Conservation (phyloP, 2,113 vertebrate species). For the Nansenia antarctica region DNA sequence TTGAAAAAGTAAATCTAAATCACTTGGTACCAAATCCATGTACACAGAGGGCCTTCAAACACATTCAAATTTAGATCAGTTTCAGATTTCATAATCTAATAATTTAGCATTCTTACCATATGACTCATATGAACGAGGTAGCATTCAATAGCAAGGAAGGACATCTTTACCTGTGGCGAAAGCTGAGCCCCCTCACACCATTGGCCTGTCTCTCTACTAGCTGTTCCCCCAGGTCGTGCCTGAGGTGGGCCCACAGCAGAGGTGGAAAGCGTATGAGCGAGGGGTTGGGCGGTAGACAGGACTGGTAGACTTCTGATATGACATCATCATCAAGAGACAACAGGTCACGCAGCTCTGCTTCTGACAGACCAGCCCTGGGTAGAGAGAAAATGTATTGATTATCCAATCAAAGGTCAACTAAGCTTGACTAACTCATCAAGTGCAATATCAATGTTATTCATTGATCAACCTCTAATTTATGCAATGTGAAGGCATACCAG, state of each 20-base stretch:
- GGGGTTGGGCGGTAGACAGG: slow-evolving; percentile 70
- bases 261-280: slow-evolving; percentile 76
- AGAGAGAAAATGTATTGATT: neutral
- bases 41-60: too few species aligned
- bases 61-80: too few species aligned
- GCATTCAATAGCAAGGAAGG: too few species aligned
- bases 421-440: neutral
- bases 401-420: too few species aligned
- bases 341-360: slow-evolving; percentile 80
- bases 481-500: too few species aligned
- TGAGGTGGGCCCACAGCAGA: slow-evolving; percentile 77
- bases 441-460: neutral
- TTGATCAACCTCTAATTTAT: too few species aligned
- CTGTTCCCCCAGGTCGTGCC: slow-evolving; percentile 67
- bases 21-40: too few species aligned
- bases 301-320: slow-evolving; percentile 76
- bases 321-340: slow-evolving; percentile 83
- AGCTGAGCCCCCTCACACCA: slow-evolving; percentile 60
- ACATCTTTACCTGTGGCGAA: slow-evolving; percentile 74
- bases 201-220: slow-evolving; percentile 68
- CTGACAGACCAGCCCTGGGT: slow-evolving; percentile 79
- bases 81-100: too few species aligned
- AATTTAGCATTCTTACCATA: too few species aligned
- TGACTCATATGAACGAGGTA: too few species aligned
- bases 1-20: too few species aligned